Percentiles rank a stretch among this genome's conserved stretches.
These are phyloP conservation scores for Heterocephalus glaber DNA, from an alignment of 2,113 vertebrate genomes.

Conservation along the genomic window DNA sequence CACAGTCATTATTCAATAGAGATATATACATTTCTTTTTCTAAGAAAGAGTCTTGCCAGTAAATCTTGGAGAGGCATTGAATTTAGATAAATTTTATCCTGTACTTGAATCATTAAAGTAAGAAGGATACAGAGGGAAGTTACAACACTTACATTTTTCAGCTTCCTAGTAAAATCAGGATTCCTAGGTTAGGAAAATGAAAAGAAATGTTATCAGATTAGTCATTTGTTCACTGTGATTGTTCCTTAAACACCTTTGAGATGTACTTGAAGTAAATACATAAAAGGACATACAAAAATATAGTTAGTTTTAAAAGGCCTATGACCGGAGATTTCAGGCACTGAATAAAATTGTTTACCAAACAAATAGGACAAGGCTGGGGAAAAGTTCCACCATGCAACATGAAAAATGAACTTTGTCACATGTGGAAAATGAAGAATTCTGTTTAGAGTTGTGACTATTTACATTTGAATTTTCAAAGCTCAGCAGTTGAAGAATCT, in stretches of 20 bases:
- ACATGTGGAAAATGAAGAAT: slow-evolving; percentile 46
- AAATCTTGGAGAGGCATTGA: not conserved
- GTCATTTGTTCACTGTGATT: not conserved
- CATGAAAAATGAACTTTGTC: not conserved
- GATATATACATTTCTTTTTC: not conserved
- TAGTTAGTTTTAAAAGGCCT: not conserved
- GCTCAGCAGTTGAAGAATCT: slow-evolving; percentile 1
- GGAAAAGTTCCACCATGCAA: not conserved
- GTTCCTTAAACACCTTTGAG: not conserved
- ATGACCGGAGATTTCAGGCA: not conserved
- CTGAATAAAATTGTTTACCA: slow-evolving; percentile 36
- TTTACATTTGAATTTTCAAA: slow-evolving; percentile 37
- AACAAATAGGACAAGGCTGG: not conserved
- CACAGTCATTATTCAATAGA: not conserved
- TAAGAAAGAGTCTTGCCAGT: not conserved
- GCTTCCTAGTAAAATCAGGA: slow-evolving; percentile 91
- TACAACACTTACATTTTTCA: slow-evolving; percentile 95
- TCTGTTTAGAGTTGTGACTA: not conserved
- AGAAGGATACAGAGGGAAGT: slow-evolving; percentile 61
- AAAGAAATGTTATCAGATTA: not conserved
- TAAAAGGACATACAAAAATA: not conserved
- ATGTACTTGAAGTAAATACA: not conserved
- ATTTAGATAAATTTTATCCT: slow-evolving; percentile 54
- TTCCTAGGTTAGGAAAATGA: slow-evolving; percentile 84
- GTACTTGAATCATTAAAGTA: slow-evolving; percentile 33